Percentiles rank a stretch among this genome's conserved stretches.
Conservation (phyloP, 2,888 invertebrate species). For the Campoletis raptor region DNA sequence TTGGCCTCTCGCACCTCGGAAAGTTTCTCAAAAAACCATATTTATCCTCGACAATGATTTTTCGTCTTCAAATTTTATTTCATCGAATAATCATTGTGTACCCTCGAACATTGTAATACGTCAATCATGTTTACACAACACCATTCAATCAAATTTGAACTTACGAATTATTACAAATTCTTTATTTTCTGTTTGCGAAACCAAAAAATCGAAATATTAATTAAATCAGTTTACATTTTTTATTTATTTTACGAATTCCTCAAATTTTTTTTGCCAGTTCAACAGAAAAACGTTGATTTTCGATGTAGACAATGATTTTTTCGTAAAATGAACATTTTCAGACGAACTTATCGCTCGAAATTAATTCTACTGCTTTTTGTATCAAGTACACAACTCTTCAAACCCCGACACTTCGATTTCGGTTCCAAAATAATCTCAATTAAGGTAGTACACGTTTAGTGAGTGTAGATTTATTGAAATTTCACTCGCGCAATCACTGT, state of each 20-base stretch:
- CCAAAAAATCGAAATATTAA: neutral
- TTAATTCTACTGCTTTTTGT: neutral
- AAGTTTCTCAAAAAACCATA: neutral
- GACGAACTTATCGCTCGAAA: conserved; percentile 3
- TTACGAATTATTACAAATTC: neutral
- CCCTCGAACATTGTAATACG: neutral
- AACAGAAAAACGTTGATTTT: neutral
- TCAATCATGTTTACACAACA: neutral
- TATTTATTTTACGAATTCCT: neutral
- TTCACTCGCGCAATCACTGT: neutral
- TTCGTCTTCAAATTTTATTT: conserved; percentile 3
- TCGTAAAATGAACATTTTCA: conserved; percentile 1
- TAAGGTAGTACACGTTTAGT: neutral
- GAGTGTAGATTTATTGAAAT: neutral
- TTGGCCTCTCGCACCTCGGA: neutral
- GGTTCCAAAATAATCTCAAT: neutral
- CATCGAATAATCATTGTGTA: neutral
- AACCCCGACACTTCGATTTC: neutral
- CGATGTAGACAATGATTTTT: neutral
- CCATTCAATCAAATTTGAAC: neutral
- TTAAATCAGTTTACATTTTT: neutral
- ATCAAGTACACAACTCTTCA: neutral
- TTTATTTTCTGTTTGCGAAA: no score
- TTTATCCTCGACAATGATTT: neutral
- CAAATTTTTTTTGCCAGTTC: neutral